Evolutionary conservation across 1,140 invertebrate genomes (phyloP).

Genomic region (Teleopsis dalmanni): DNA sequence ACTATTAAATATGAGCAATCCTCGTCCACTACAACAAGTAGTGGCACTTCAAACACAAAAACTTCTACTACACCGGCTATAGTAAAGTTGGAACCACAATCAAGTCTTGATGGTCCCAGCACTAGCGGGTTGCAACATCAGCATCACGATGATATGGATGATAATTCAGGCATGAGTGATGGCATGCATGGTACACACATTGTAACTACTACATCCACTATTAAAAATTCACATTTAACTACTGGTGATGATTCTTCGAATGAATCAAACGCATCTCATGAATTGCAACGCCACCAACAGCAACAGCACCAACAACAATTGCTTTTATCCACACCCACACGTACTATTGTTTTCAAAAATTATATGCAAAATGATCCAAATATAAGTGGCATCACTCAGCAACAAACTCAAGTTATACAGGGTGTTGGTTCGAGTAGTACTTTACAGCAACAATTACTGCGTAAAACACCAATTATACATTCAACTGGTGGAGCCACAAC

Average conservation of each 20-base stretch:
- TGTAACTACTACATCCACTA: slow-evolving; percentile 2
- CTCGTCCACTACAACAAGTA: slow-evolving; percentile 5
- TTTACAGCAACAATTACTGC: slow-evolving; percentile 27
- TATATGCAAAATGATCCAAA: slow-evolving; percentile 29
- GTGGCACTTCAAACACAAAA: slow-evolving; percentile 8
- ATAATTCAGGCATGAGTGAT: slow-evolving; percentile 21
- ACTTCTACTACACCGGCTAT: slow-evolving; percentile 8
- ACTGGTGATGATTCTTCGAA: slow-evolving; percentile 38
- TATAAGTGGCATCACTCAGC: slow-evolving; percentile 17
- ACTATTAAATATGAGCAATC: slow-evolving; percentile 12
- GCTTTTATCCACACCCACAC: slow-evolving; percentile 28
- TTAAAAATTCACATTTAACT: slow-evolving; percentile 12
- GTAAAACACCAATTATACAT: slow-evolving; percentile 38
- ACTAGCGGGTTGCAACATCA: slow-evolving; percentile 20
- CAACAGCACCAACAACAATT: slow-evolving; percentile 25
- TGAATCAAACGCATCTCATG: slow-evolving; percentile 38
- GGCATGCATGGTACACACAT: slow-evolving; percentile 3
- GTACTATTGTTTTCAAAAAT: slow-evolving; percentile 39
- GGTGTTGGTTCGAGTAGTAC: slow-evolving; percentile 24
- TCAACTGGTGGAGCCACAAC: slow-evolving; percentile 24
- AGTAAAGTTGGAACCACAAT: slow-evolving; percentile 10
- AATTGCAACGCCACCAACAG: slow-evolving; percentile 21
- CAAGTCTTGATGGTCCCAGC: slow-evolving; percentile 19
- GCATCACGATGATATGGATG: slow-evolving; percentile 33
- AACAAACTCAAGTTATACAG: slow-evolving; percentile 40